Conservation (phyloP, 30 jellyfish, hydroid and myxozoan species). For the Nemopilema nomurai region DNA sequence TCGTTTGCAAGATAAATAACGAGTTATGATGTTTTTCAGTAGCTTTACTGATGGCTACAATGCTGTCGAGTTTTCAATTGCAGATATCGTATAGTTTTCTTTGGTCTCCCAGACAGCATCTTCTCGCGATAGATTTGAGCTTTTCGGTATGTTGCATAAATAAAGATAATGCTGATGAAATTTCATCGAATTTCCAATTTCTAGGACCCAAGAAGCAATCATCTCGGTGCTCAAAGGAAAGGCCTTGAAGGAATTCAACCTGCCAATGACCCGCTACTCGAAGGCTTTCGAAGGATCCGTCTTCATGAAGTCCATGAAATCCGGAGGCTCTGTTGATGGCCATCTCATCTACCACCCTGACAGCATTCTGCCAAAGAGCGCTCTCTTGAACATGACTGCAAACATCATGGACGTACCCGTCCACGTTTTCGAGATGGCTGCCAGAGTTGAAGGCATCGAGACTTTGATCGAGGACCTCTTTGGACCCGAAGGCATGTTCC, state of each 20-base stretch:
- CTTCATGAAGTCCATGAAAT: conserved; percentile 58
- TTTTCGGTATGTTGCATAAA: too few relatives aligned
- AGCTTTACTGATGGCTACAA: not conserved
- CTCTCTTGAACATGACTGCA: conserved; percentile 86
- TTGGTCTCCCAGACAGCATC: too few relatives aligned
- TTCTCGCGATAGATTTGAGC: too few relatives aligned
- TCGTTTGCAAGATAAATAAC: not conserved
- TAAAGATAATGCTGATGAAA: too few relatives aligned
- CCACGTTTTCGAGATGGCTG: conserved; percentile 86
- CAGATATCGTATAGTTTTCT: too few relatives aligned
- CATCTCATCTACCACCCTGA: conserved; percentile 92
- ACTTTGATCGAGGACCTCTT: conserved; percentile 82
- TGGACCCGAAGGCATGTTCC: conserved; percentile 91
- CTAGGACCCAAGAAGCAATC: conserved; percentile 67
- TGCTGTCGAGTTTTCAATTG: not conserved
- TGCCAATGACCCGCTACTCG: conserved; percentile 81
- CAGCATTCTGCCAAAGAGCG: conserved; percentile 91
- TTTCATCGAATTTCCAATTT: too few relatives aligned
- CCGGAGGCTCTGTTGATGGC: conserved; percentile 93
- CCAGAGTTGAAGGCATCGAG: conserved; percentile 91
- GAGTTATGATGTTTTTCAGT: not conserved
- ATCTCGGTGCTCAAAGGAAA: conserved; percentile 42
- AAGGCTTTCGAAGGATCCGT: conserved; percentile 87
- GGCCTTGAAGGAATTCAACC: conserved; percentile 53
- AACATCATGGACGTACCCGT: conserved; percentile 87